These are phyloP conservation scores for Scatophagus argus DNA, from an alignment of 2,113 vertebrate genomes.

Conservation along the genomic window DNA sequence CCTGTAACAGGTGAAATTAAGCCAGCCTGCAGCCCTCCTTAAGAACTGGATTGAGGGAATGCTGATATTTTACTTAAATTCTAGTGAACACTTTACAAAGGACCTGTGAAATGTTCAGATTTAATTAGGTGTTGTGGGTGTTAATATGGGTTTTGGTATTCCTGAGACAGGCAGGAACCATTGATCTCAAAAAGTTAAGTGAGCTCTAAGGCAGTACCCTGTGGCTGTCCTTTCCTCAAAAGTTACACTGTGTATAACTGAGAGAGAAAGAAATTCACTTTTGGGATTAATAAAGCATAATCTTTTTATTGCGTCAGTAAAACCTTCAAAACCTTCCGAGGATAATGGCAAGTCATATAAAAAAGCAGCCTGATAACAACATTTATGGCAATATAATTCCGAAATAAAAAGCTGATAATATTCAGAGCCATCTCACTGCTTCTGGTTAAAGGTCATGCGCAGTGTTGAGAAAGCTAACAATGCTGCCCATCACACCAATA, in stretches of 20 bases:
- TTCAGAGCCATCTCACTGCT: not conserved
- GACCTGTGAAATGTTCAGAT: not conserved
- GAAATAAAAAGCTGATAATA: constrained; percentile 35
- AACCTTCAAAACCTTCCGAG: too few species aligned
- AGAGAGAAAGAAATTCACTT: not conserved
- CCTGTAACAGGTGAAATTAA: too few species aligned
- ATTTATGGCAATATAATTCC: not conserved
- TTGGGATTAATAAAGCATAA: not conserved
- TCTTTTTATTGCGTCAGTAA: too few species aligned
- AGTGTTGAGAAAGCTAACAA: constrained; percentile 7
- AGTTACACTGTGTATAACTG: not conserved
- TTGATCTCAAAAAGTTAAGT: not conserved
- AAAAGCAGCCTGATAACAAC: not conserved
- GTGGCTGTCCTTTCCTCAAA: not conserved
- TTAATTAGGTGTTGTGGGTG: not conserved
- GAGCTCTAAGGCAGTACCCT: not conserved
- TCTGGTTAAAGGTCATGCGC: constrained; percentile 25
- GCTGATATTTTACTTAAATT: not conserved
- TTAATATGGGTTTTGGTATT: not conserved
- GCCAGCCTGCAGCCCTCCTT: not conserved
- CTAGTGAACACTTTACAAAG: not conserved
- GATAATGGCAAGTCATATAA: not conserved
- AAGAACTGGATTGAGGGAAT: not conserved
- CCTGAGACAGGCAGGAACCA: not conserved
- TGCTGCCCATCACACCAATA: not conserved